These are phyloP conservation scores for Brachyistius frenatus DNA, from an alignment of 2,113 vertebrate species.

Conservation along the genomic window DNA sequence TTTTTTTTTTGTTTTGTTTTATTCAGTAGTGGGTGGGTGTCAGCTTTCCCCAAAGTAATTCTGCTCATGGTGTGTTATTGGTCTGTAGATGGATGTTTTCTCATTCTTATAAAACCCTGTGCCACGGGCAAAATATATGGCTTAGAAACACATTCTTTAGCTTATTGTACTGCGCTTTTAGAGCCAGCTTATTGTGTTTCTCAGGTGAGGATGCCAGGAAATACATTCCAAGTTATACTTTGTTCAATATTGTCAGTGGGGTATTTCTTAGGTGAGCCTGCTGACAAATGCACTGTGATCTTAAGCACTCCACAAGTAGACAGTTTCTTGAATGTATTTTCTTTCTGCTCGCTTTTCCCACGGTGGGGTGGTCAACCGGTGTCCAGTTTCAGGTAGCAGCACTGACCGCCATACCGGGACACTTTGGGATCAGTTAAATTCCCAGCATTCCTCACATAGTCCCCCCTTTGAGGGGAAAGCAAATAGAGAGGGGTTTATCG, in stretches of 20 bases:
- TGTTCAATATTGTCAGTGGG: conserved; percentile 36
- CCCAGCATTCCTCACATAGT: conserved; percentile 78
- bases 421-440: conserved; percentile 76
- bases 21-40: conserved; percentile 20
- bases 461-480: conserved; percentile 79
- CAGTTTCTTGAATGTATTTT: conserved; percentile 61
- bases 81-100: conserved; percentile 9
- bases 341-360: conserved; percentile 67
- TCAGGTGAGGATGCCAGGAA: conserved; percentile 50
- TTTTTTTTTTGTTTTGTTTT: conserved; percentile 26
- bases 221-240: conserved; percentile 50
- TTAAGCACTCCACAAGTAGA: conserved; percentile 10
- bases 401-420: conserved; percentile 72
- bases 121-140: conserved; percentile 34
- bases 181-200: conserved; percentile 54
- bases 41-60: conserved; percentile 48
- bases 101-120: background rate
- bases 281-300: conserved; percentile 42
- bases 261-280: conserved; percentile 49
- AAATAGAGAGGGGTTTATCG: conserved; percentile 75
- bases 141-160: conserved; percentile 50
- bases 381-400: conserved; percentile 76
- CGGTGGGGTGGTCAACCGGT: conserved; percentile 66
- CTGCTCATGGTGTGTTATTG: background rate
- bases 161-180: conserved; percentile 37